Base-by-base conservation (phyloP, 2,113 vertebrate species). In the Corydoras sp. region DNA sequence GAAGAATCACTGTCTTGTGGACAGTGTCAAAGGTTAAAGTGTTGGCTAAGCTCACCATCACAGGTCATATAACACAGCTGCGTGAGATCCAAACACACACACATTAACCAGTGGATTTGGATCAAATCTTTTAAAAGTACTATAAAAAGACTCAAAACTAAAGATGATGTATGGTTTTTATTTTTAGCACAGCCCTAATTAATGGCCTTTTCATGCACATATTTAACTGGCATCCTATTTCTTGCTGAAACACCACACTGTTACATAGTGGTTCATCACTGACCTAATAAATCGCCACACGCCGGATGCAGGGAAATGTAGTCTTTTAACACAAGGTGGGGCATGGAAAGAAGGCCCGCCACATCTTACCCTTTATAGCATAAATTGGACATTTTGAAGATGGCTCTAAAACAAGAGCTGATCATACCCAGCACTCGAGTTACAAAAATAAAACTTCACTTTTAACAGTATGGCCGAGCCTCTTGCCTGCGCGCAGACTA, bases 251-350 rank as follows among this genome's bases (percentile, higher is more conserved):
- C 18, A 24, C 18, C 18, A 43, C 35, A 43, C 4, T 2, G 35
- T 43, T 43, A 43, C 1, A 43, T 43, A 2, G 35, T 65, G 50
- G 13, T 43, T 3, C 29, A 70, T 66, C 65, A 63, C 60, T 77
- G 75, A 64, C 67, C 58, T 72, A 72, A 68, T 71, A 72, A 73
- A 53, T 58, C 48, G 30, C 18, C 18, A 4, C 14, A 3, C 10
- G 48, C n/a, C 0, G 73, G 9, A 68, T 76, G 63, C 35, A 78
- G 83, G 86, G 83, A 78, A 73, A 75, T 78, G 78, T 79, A 84
- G 85, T 85, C 48, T 77, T 79, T 75, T 61, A 8, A n/a, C 9
- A 3, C 11, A 81, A 86, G 86, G 83, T 81, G 86, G 84, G 86
- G 83, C 83, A 80, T 66, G 49, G 48, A 68, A 15, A 54, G 43